Conservation (phyloP, 2,797 vertebrate genomes). For the Peromyscus eremicus region DNA sequence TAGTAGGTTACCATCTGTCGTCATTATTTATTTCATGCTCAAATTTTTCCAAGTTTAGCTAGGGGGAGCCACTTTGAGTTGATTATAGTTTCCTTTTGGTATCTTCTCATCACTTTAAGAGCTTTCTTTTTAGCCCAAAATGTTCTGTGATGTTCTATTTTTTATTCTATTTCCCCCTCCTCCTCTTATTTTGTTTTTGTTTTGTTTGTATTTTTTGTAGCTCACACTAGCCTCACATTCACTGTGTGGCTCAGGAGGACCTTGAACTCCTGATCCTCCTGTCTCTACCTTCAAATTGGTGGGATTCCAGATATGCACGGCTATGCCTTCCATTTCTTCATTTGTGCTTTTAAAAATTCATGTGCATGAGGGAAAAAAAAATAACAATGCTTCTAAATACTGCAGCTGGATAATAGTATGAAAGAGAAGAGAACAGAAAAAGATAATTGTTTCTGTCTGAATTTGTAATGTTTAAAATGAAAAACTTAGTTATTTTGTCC, state of each 20-base stretch:
- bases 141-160: slow-evolving; percentile 11
- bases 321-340: slow-evolving; percentile 2
- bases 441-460: slow-evolving; percentile 53
- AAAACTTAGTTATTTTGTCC: slow-evolving; percentile 51
- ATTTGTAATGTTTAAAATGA: slow-evolving; percentile 40
- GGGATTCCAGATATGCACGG: background rate
- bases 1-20: background rate
- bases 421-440: slow-evolving; percentile 48
- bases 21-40: slow-evolving; percentile 26
- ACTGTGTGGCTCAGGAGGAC: background rate
- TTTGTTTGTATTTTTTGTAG: background rate
- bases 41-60: slow-evolving; percentile 6
- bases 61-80: slow-evolving; percentile 41
- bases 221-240: background rate
- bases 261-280: background rate
- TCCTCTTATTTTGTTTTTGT: background rate
- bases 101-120: background rate
- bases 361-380: slow-evolving; percentile 2
- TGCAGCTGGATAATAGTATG: slow-evolving; percentile 15
- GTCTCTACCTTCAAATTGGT: background rate
- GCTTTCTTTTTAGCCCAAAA: slow-evolving; percentile 28
- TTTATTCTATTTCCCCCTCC: background rate
- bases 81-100: slow-evolving; percentile 45
- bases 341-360: slow-evolving; percentile 62
- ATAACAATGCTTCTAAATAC: slow-evolving; percentile 40